Base-by-base conservation (phyloP, 2,113 vertebrate genomes). In the Bagarius yarrelli region DNA sequence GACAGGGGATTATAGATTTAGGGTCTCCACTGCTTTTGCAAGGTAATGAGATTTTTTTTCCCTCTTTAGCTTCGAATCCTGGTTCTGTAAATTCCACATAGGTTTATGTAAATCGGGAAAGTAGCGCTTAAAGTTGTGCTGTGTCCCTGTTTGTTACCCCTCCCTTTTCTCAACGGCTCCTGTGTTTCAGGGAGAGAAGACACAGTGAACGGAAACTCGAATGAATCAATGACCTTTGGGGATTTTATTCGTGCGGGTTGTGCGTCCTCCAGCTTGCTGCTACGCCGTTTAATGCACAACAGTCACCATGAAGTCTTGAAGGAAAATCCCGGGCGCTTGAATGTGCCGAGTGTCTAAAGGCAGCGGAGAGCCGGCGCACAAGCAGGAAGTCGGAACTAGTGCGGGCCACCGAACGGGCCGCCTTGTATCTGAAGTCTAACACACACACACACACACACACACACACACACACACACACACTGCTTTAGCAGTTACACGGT, bases 181-280 rank as follows among this genome's bases (percentile, higher is more conserved):
- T 90, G 89, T 93, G 91, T 94, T 91, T 90, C 89, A 93, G 88
- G 89, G 88, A 84, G 80, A 81, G 79, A 77, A 60, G 75, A 83
- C 81, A 75, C 83, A 76, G 87, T 87, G 81, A 90, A 84, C 87
- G 87, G 88, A 91, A 91, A 90, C 90, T 91, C 89, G 89, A 86
- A 88, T 90, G 90, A 93, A 93, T 92, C 91, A 89, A 88, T 93
- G 91, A 93, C 92, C 88, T 92, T 91, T 91, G 89, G 87, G 86
- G 74, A 80, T 81, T 79, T 84, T 47, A 80, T 79, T 84, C 36
- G 86, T 80, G 53, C 60, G 82, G 16, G 23, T 63, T 64, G 84
- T 83, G 84, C 88, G 81, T 84, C n/a, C 11, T 83, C 83, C 79
- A 75, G 85, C 40, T 76, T 83, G 83, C 75, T 81, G 64, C 70